Conservation (phyloP, 1,140 invertebrate species). For the Bombus pyrosoma region DNA sequence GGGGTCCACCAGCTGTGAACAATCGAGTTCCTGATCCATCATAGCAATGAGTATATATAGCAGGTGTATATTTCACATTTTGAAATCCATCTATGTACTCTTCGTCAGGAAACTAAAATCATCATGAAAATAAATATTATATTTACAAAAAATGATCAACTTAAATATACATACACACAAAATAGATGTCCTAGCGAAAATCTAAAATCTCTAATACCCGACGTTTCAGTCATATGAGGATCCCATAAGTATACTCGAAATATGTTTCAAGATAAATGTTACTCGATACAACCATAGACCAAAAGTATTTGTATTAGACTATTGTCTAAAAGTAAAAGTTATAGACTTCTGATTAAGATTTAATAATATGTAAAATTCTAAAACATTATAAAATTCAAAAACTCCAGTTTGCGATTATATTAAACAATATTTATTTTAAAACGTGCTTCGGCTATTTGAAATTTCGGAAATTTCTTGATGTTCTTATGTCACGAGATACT, state of each 20-base stretch:
- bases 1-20: constrained; percentile 96
- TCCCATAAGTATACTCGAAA: not conserved
- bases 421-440: not conserved
- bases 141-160: not conserved
- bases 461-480: not conserved
- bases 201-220: not conserved
- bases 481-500: not conserved
- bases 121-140: constrained; percentile 33
- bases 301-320: not conserved
- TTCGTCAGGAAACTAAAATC: constrained; percentile 90
- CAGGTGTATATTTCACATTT: constrained; percentile 94
- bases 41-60: constrained; percentile 98
- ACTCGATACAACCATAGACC: not conserved
- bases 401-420: not conserved
- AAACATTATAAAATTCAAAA: not conserved
- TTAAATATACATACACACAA: not conserved
- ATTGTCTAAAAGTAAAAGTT: not conserved
- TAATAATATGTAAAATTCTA: not conserved
- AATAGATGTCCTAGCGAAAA: not conserved
- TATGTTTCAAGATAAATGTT: not conserved
- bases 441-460: not conserved
- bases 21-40: constrained; percentile 94
- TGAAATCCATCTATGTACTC: constrained; percentile 91
- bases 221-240: not conserved
- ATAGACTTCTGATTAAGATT: not conserved